Evolutionary conservation across 1,140 invertebrate genomes (phyloP).

Genomic region (Venturia canescens): DNA sequence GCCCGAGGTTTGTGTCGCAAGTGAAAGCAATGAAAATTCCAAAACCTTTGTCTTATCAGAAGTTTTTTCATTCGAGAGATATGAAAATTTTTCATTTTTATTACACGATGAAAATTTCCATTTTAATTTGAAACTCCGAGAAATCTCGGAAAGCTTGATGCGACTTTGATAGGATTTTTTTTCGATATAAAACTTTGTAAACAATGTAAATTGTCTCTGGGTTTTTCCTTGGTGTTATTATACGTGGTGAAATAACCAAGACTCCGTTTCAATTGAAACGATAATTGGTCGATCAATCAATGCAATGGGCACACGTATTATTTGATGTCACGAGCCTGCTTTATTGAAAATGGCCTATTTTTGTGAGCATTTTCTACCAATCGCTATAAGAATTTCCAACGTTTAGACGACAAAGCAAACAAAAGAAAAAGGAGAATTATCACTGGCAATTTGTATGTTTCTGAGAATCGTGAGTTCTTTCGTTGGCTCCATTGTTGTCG

Average conservation of each 20-base stretch:
- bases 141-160: no score
- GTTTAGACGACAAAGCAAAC: constrained; percentile 8
- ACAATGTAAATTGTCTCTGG: background rate
- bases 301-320: background rate
- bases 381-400: constrained; percentile 9
- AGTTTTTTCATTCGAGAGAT: no score
- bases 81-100: no score
- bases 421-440: constrained; percentile 15
- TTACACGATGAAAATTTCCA: no score
- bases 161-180: no score
- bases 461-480: constrained; percentile 22
- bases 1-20: no score
- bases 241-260: background rate
- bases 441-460: constrained; percentile 24
- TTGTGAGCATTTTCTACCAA: background rate
- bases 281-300: background rate
- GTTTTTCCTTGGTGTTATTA: background rate
- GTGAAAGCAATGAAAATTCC: no score
- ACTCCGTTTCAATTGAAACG: background rate
- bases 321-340: background rate
- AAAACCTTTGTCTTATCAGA: no score
- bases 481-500: constrained; percentile 15
- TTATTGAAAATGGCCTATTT: constrained; percentile 12
- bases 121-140: no score
- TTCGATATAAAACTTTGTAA: background rate